A percentile compares a stretch with the other conserved stretches of the same genome.
Evolutionary conservation across 1,140 invertebrate species (phyloP).

Genomic region (Zeugodacus cucurbitae): DNA sequence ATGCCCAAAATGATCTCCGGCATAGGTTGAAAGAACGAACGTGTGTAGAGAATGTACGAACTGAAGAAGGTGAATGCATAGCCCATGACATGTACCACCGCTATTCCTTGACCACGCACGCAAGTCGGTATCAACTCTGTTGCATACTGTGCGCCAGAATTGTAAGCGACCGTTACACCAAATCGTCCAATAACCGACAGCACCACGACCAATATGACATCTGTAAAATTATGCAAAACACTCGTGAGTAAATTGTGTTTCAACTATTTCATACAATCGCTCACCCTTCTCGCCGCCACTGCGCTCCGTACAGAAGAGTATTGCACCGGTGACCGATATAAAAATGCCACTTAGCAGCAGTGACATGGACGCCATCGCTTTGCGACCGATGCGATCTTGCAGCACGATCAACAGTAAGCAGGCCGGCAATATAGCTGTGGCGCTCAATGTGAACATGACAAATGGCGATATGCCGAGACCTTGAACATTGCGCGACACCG

Average conservation of each 20-base stretch:
- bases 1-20: constrained; percentile 65
- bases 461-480: constrained; percentile 69
- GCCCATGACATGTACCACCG: constrained; percentile 68
- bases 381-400: constrained; percentile 69
- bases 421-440: constrained; percentile 69
- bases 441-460: constrained; percentile 68
- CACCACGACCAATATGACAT: constrained; percentile 49
- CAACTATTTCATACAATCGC: not conserved
- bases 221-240: constrained; percentile 9
- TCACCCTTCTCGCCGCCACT: not conserved
- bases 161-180: constrained; percentile 72
- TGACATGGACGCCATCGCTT: constrained; percentile 68
- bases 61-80: constrained; percentile 69
- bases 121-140: constrained; percentile 73
- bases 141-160: constrained; percentile 72
- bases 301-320: constrained; percentile 41
- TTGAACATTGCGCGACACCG: constrained; percentile 70
- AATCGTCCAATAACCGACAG: constrained; percentile 71
- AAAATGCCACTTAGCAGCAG: constrained; percentile 68
- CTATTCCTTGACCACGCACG: constrained; percentile 69
- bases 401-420: constrained; percentile 68
- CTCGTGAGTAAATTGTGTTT: not conserved
- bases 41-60: constrained; percentile 66
- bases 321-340: constrained; percentile 54
- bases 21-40: constrained; percentile 65